Evolutionary conservation across 2,797 vertebrate species (phyloP).

Genomic region (Eulemur coronatus): DNA sequence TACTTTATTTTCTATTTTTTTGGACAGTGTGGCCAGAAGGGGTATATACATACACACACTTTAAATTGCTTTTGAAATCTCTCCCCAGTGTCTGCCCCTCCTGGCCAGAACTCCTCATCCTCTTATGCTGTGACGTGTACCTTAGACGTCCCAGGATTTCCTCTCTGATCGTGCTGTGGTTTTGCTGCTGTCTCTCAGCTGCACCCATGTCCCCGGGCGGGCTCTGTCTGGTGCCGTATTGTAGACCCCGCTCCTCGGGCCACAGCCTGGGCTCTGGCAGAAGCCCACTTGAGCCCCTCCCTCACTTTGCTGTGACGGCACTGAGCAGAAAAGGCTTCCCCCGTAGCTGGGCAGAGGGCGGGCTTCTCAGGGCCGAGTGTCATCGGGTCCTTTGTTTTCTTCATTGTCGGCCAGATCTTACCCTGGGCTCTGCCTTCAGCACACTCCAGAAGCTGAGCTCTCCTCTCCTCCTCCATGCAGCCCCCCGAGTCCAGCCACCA

Average conservation of each 20-base stretch:
- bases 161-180: rapidly evolving
- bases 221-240: rapidly evolving
- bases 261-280: not conserved
- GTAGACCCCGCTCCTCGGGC: not conserved
- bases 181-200: not conserved
- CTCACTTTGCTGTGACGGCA: rapidly evolving
- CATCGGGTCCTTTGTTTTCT: not conserved
- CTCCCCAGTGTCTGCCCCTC: rapidly evolving
- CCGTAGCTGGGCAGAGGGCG: rapidly evolving
- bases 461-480: not conserved
- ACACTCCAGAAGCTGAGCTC: not conserved
- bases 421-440: not conserved
- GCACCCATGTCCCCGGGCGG: not conserved
- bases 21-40: not conserved
- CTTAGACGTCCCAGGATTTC: not conserved
- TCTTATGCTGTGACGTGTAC: not conserved
- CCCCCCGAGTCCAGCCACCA: no score
- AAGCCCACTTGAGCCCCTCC: no score
- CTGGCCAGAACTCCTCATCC: no score
- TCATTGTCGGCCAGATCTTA: rapidly evolving
- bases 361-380: not conserved
- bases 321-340: not conserved
- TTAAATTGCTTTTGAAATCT: not conserved
- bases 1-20: not conserved
- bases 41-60: not conserved